These are phyloP conservation scores for Euzetes globulus DNA, from an alignment of 2,888 invertebrate species.

Conservation along the genomic window DNA sequence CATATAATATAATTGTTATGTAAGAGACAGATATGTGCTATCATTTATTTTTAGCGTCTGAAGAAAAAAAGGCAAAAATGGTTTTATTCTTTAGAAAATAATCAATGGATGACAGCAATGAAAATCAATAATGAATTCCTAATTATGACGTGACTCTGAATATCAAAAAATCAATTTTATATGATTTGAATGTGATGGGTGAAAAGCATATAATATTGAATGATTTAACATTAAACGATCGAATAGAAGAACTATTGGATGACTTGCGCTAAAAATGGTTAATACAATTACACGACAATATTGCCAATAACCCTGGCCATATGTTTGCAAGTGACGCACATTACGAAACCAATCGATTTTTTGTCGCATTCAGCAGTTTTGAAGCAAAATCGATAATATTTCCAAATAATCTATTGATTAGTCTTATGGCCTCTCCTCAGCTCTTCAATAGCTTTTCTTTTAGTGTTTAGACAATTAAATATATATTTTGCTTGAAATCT, in stretches of 20 bases:
- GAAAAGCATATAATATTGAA: background rate
- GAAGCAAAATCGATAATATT: background rate
- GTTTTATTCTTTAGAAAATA: background rate
- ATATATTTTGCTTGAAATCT: too few relatives aligned
- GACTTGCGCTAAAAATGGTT: slow-evolving; percentile 9
- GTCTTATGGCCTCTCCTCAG: too few relatives aligned
- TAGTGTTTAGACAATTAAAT: too few relatives aligned
- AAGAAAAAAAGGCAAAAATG: background rate
- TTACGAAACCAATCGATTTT: background rate
- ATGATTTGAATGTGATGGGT: background rate
- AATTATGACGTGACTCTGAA: slow-evolving; percentile 12
- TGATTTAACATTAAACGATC: background rate
- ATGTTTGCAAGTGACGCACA: background rate
- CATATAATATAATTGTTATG: too few relatives aligned
- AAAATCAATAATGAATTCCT: slow-evolving; percentile 9
- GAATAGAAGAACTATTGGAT: background rate
- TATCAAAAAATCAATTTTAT: background rate
- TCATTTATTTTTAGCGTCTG: background rate
- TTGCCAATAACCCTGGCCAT: background rate
- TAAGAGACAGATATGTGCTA: background rate
- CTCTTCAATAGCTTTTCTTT: too few relatives aligned
- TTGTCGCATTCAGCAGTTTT: background rate
- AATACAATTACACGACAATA: background rate
- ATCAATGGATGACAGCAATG: background rate
- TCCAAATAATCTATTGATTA: background rate